Base-by-base conservation (phyloP, 92 coral and sea anemone genomes). In the Actinernus sp. region DNA sequence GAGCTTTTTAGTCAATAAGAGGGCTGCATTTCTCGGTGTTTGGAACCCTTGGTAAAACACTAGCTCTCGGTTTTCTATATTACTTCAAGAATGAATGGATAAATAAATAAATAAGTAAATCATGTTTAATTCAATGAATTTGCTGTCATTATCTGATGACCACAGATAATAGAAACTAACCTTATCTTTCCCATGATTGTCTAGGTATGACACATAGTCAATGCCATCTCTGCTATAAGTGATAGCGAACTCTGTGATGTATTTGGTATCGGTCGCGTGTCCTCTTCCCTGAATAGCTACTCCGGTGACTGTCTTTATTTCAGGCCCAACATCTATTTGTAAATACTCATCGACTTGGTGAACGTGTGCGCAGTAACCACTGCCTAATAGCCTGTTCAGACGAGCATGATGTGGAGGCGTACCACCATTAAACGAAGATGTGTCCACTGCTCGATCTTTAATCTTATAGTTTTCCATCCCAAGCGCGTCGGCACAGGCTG, bases 401-500 rank as follows among this genome's bases (percentile, higher is more conserved):
- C 79, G 68, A 13, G 69, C 26, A 10, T 30, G 19, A 11, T 0
- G 20, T 17, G 76, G 14, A 1, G n/a, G 45, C n/a, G 30, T 2
- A 38, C 24, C 22, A 11, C 17, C 1, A 12, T 49, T 3, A 0
- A 3, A 10, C 6, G 32, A 3, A 22, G 83, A 65, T 4, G 73
- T 18, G 4, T 65, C 65, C 13, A 82, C n/a, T 14, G 71, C 54
- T 23, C 26, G 6, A 18, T 32, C 28, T 26, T 57, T 61, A 23
- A 82, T 65, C 5, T 75, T 61, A 24, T 9, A 34, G 72, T 46
- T 74, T 34, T 82, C 88, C 88, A 82, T 82, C 39, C 88, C 88
- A 30, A 82, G 83, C 17, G 83, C 43, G 20, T 56, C 50, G 20
- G 65, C 82, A 50, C 88, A 82, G 3, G 43, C 88, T 82, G 27